Base-by-base conservation (phyloP, 2,797 vertebrate genomes). In the Leptodactylus fallax region DNA sequence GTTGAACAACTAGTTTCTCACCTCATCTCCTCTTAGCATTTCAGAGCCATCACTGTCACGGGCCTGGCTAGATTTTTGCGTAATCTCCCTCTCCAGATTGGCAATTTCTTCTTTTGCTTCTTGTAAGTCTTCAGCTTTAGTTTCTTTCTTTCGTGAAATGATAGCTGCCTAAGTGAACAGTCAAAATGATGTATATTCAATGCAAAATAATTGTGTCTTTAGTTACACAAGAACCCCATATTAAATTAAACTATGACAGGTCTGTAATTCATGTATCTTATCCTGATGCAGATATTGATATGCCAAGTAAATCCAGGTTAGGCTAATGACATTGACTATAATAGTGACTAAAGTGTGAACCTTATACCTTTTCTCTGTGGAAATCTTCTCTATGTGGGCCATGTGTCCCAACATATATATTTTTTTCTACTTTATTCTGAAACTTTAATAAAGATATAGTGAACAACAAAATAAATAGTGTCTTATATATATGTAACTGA, bases 51-150 rank as follows among this genome's bases (percentile, higher is more conserved):
- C 95, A 8, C 94, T 87, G 87, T 94, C 93, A 0, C 92, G 95
- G 80, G 94, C 94, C 93, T 96, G 95, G 86, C 65, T 95, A 84
- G 89, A 96, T 94, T 96, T 98, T 87, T 96, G 93, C n/a, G 92
- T 94, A 91, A 97, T 92, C 91, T 98, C 96, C 90, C 87, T 96
- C 88, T 98, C 97, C 6, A 95, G 85, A 6, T 85, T 92, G 0
- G 94, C 91, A 92, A 98, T 91, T 92, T 98, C 97, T 89, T 99
- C 98, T 90, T 96, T 97, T 9, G 96, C 95, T 90, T 97, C 96
- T 93, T 99, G 97, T 16, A 99, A 95, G 91, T 99, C 97, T 92
- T 99, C 97, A 1, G 97, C 97, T 92, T 98, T 98, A 5, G 95
- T 95, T 92, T 97, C 97, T 93, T 99, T 99, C 90, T 96, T 99